These are phyloP conservation scores for Todiramphus saurophagus DNA, from an alignment of 2,113 vertebrate species.

Conservation along the genomic window DNA sequence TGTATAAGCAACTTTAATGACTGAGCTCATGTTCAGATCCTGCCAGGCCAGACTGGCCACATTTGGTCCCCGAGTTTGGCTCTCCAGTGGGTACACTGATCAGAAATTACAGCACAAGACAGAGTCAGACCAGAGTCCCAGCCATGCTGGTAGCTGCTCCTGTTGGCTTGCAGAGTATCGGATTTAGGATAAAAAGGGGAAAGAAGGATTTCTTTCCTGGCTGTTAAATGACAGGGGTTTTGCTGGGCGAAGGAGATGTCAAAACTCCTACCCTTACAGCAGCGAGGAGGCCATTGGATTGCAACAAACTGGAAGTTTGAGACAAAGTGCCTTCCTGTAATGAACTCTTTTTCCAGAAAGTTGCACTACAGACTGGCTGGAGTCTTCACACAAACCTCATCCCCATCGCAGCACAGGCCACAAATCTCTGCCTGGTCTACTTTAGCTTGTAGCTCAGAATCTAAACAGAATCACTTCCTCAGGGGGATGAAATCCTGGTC, in stretches of 20 bases:
- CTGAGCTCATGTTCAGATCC: background rate
- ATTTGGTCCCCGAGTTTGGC: background rate
- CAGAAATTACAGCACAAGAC: background rate
- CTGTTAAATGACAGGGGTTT: background rate
- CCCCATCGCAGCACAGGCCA: background rate
- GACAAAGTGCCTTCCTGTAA: background rate
- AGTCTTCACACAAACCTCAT: conserved; percentile 20
- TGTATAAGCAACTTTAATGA: background rate
- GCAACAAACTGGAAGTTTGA: background rate
- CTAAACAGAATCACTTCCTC: background rate
- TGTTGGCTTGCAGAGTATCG: background rate
- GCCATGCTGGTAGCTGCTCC: background rate
- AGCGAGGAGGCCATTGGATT: background rate
- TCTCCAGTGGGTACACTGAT: background rate
- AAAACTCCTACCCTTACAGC: background rate
- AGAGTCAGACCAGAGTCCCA: background rate
- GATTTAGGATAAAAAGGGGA: background rate
- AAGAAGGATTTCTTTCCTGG: background rate
- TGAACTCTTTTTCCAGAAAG: background rate
- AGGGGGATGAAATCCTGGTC: background rate
- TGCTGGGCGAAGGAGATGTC: background rate
- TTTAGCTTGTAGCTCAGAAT: background rate
- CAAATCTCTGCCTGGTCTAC: background rate
- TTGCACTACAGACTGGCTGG: conserved; percentile 7
- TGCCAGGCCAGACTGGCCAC: background rate